Evolutionary conservation across 2,888 invertebrate species (phyloP).

Genomic region (Hemithea aestivaria): DNA sequence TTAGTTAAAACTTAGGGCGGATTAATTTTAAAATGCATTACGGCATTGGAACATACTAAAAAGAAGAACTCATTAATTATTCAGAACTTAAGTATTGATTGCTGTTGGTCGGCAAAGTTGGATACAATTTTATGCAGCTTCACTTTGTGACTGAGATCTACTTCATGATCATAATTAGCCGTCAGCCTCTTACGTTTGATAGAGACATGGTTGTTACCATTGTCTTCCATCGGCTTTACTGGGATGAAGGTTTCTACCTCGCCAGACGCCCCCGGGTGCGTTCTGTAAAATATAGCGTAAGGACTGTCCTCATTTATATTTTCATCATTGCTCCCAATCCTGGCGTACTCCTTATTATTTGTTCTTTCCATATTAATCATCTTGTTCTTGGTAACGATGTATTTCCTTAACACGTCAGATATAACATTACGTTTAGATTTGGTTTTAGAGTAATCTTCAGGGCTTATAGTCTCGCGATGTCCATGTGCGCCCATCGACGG

Average conservation of each 20-base stretch:
- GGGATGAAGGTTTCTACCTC: conserved; percentile 29
- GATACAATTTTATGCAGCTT: conserved; percentile 21
- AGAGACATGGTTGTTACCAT: conserved; percentile 6
- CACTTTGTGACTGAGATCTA: conserved; percentile 7
- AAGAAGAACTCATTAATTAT: no score
- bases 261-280: conserved; percentile 40
- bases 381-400: conserved; percentile 36
- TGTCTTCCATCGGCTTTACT: conserved; percentile 25
- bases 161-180: conserved; percentile 4
- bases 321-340: conserved; percentile 37
- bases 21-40: no score
- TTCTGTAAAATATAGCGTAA: conserved; percentile 55
- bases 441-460: not conserved
- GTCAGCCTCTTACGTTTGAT: conserved; percentile 18
- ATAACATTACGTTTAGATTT: conserved; percentile 32
- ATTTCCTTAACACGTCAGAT: conserved; percentile 38
- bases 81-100: not conserved
- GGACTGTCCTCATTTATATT: conserved; percentile 34
- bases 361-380: conserved; percentile 23
- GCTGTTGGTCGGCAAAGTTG: conserved; percentile 12
- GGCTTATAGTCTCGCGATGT: no score
- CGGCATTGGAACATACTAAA: no score
- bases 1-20: no score
- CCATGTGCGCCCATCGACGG: no score
- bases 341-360: conserved; percentile 20